Evolutionary conservation across 2,888 invertebrate genomes (phyloP), one percentile per base, ranked within the genome.

Genomic region (Electrophaes corylata): DNA sequence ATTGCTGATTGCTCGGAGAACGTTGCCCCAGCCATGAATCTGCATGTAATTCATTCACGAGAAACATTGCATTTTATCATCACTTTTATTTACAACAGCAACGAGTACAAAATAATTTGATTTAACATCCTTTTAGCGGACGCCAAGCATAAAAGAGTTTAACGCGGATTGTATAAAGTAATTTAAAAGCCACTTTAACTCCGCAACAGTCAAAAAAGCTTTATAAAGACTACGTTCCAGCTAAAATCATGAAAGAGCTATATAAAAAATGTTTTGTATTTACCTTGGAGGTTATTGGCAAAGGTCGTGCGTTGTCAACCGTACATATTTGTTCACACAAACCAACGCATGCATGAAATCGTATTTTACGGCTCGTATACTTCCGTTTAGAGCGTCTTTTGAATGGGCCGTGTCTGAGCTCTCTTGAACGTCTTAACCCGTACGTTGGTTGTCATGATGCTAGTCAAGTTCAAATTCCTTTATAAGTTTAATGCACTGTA

Each of bases 311-410:
- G 81, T 82, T 84, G 86, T 88, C 88, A 88, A 86, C 87, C 88
- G 85, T 86, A 81, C 83, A 84, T 86, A 87, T 89, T 88, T 88
- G 88, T 88, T 90, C 89, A 89, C 88, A 90, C 88, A 85, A 80
- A 81, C 78, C 81, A 83, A 84, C 81, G 87, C 86, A 89, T 88
- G 90, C 91, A 85, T 91, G 89, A 91, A 91, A 91, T 91, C 87
- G 86, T 88, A 87, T 91, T 91, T 90, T 86, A 89, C 90, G 89
- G 86, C 84, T 88, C 87, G 88, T 82, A 83, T 86, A 86, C 83
- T 82, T 82, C 83, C 88, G 84, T 83, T 87, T 84, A 86, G 86
- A 88, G 82, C 84, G 82, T 83, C 86, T 88, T 88, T 87, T 86
- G 86, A 88, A 89, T 88, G 83, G 84, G 77, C 79, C 80, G 76